Base-by-base conservation (phyloP, 2,113 vertebrate species). In the Circaetus cinerascens region DNA sequence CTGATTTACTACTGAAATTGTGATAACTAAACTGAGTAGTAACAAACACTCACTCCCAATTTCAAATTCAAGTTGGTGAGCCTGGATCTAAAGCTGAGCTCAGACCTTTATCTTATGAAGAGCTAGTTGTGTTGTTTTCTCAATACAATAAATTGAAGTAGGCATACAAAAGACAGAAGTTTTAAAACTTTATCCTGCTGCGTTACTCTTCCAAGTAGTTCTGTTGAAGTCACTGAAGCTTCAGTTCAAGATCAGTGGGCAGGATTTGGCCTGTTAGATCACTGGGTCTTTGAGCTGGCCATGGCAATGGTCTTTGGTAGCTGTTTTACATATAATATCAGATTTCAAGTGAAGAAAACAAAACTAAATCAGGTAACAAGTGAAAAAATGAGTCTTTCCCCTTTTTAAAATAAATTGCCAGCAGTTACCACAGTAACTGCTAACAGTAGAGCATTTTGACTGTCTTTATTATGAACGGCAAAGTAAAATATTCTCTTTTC, bases 371-470 rank as follows among this genome's bases (percentile, higher is more conserved):
- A 76, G 93, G 77, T 84, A 95, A 82, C 46, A 62, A 88, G 72
- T 86, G 53, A 76, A 94, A 94, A 96, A 96, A 92, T 43, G 3
- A 92, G 67, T 93, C 64, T 93, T 96, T 93, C 48, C 23, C 9
- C 25, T 74, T 75, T 96, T 91, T 55, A 60, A 97, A 97, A 97
- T 53, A 97, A 98, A 93, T 83, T 84, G 41, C 74, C 82, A 77
- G 45, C n/a, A 68, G 97, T 98, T 98, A 80, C 98, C 90, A 98
- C 98, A 96, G 98, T 85, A 98, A 98, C 97, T 93, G 50, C 66
- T 87, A 94, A 96, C 78, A 97, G 95, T 63, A 78, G 77, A 96
- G 67, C 48, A 30, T 96, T 98, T 97, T 76, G 43, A 36, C 94
- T 96, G 88, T 93, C 93, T 94, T 97, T 97, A 95, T 96, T 94